Evolutionary conservation across 2,797 vertebrate species (phyloP).

Genomic region (Etheostoma nigrum): DNA sequence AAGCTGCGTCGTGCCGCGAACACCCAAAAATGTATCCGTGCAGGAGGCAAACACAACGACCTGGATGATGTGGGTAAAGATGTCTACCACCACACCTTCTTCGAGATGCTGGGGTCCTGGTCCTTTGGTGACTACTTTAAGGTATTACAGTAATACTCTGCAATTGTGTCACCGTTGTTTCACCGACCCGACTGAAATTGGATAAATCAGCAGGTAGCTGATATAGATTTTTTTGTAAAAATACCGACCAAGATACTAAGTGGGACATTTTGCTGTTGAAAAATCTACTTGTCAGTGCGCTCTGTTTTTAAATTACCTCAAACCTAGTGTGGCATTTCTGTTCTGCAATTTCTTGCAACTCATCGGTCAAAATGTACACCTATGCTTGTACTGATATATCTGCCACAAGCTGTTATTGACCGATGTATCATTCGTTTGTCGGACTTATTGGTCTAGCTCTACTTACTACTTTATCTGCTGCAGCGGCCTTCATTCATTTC

Average conservation of each 20-base stretch:
- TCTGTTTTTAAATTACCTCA: background rate
- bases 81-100: slow-evolving; percentile 99
- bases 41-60: slow-evolving; percentile 98
- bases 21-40: slow-evolving; percentile 98
- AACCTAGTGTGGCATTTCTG: background rate
- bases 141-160: slow-evolving; percentile 75
- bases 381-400: background rate
- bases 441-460: background rate
- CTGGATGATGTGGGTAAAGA: slow-evolving; percentile 99
- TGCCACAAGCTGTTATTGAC: background rate
- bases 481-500: slow-evolving; percentile 2
- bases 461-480: background rate
- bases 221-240: background rate
- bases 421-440: background rate
- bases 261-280: background rate
- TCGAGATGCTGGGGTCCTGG: slow-evolving; percentile 99
- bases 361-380: background rate
- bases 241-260: background rate
- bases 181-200: no score
- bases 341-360: background rate
- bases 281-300: background rate
- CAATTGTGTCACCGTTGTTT: background rate
- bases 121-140: slow-evolving; percentile 99
- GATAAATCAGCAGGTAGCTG: no score
- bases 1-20: slow-evolving; percentile 94